phyloP scores from a whole-genome alignment of 2,113 vertebrate genomes.

The Mormoops blainvillei region DNA sequence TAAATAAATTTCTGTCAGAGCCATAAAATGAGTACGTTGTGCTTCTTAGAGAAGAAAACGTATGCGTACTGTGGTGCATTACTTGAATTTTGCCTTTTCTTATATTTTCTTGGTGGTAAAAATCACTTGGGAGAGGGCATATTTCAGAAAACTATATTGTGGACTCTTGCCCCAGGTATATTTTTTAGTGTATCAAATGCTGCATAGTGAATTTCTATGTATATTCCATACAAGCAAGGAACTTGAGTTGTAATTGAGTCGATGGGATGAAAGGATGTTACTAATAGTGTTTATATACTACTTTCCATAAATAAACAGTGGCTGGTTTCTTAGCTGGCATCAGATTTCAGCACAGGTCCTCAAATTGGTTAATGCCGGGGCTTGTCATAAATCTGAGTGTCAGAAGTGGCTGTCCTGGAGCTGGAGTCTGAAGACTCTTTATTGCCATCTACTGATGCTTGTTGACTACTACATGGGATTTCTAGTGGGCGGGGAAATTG shows the following conservation, averaged over 20 bases:
- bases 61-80: background rate
- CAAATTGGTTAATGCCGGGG: background rate
- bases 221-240: background rate
- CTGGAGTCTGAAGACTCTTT: background rate
- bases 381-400: background rate
- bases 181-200: background rate
- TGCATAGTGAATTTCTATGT: background rate
- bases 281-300: background rate
- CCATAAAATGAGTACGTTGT: background rate
- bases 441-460: slow-evolving; percentile 54
- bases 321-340: background rate
- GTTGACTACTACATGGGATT: background rate
- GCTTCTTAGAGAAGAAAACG: background rate
- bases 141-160: background rate
- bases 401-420: no score
- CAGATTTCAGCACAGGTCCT: background rate
- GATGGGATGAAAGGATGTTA: background rate
- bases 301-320: background rate
- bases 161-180: background rate
- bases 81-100: background rate
- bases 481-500: background rate
- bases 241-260: background rate
- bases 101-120: background rate
- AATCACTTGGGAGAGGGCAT: background rate
- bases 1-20: background rate